Evolutionary conservation across 2,797 vertebrate genomes (phyloP).

Genomic region (Rhyacichthys aspro): DNA sequence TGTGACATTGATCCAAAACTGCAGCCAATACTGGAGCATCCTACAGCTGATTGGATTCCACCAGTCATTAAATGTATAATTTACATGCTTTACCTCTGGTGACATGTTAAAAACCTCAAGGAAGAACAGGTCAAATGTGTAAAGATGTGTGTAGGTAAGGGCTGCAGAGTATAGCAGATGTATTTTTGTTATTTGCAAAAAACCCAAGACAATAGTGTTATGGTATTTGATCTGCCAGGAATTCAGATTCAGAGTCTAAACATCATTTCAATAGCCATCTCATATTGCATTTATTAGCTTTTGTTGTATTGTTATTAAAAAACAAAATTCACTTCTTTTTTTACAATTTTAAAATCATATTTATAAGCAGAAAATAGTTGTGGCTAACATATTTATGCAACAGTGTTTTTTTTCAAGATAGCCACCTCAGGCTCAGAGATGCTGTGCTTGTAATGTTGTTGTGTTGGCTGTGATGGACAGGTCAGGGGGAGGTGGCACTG

Average conservation of each 20-base stretch:
- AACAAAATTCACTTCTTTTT: too few species aligned
- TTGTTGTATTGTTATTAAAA: too few species aligned
- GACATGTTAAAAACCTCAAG: neutral
- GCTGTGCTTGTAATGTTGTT: conserved; percentile 31
- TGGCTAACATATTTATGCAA: neutral
- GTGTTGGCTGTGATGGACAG: conserved; percentile 31
- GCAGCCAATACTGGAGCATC: neutral
- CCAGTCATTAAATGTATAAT: neutral
- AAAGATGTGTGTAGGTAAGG: neutral
- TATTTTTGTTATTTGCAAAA: too few species aligned
- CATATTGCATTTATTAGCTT: too few species aligned
- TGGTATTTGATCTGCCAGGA: too few species aligned
- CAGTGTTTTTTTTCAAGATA: neutral
- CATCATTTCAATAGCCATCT: too few species aligned
- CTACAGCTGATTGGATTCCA: neutral
- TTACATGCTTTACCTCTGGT: neutral
- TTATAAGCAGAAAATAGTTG: too few species aligned
- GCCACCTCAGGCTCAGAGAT: neutral
- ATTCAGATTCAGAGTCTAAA: too few species aligned
- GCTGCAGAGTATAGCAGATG: too few species aligned
- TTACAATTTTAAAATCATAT: too few species aligned
- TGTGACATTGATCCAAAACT: neutral
- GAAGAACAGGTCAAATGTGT: neutral
- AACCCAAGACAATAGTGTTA: too few species aligned
- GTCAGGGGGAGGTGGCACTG: conserved; percentile 37